Conservation (phyloP, 2,113 vertebrate genomes). For the Barbus barbus region DNA sequence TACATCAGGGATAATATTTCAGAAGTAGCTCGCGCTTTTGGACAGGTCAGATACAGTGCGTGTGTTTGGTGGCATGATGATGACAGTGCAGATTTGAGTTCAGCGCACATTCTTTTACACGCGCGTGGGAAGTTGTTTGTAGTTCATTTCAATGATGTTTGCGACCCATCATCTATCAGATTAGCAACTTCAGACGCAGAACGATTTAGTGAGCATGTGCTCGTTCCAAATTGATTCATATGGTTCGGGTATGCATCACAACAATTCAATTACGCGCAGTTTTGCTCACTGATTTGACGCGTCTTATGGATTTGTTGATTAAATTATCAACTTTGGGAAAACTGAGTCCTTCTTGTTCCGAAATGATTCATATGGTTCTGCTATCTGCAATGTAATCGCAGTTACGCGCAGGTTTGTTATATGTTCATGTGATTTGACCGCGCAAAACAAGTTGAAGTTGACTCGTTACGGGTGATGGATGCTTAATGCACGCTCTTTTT, state of each 20-base stretch:
- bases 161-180: not conserved
- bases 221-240: not conserved
- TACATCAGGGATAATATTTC: not conserved
- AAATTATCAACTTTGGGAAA: not conserved
- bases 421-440: not conserved
- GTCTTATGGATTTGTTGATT: not conserved
- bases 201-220: not conserved
- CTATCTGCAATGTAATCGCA: not conserved
- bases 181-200: not conserved
- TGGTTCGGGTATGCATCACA: not conserved
- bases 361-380: not conserved
- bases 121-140: constrained; percentile 43
- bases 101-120: not conserved
- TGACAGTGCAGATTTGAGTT: constrained; percentile 47
- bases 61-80: constrained; percentile 4
- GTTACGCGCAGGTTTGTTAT: not conserved
- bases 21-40: not conserved
- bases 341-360: not conserved
- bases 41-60: not conserved
- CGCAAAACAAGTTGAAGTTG: not conserved
- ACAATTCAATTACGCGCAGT: not conserved
- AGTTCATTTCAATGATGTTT: not conserved
- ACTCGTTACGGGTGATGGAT: not conserved
- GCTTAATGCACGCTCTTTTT: not conserved
- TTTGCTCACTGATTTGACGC: not conserved